A percentile compares a stretch with the other conserved stretches of the same genome.
Evolutionary conservation across 1,140 invertebrate species (phyloP).

Genomic region (Polypedilum vanderplanki): DNA sequence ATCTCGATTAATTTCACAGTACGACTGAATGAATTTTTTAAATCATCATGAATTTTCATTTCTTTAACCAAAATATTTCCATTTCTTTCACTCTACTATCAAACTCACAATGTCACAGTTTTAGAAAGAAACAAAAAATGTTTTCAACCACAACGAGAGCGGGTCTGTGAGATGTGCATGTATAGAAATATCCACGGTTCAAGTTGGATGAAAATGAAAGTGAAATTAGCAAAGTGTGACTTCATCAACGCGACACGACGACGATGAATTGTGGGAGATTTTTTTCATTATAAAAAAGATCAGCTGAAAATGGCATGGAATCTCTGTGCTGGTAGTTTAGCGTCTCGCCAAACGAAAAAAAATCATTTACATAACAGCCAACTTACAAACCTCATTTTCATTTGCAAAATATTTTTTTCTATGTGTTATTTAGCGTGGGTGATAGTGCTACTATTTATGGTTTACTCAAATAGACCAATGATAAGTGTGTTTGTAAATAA

Average conservation of each 20-base stretch:
- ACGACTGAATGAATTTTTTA: slow-evolving; percentile 8
- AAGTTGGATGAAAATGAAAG: slow-evolving; percentile 15
- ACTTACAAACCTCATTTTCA: neutral
- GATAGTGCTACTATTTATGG: neutral
- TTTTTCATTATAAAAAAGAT: neutral
- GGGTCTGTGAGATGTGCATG: neutral
- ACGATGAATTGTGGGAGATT: slow-evolving; percentile 13
- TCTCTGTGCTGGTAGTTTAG: neutral
- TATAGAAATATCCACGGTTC: neutral
- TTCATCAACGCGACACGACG: neutral
- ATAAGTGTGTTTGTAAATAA: no score
- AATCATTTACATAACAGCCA: neutral
- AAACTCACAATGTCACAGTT: neutral
- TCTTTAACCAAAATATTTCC: neutral
- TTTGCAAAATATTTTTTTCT: neutral
- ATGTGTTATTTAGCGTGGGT: neutral
- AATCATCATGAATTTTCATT: slow-evolving; percentile 24
- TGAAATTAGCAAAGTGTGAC: slow-evolving; percentile 23
- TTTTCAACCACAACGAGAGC: neutral
- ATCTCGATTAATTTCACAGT: neutral
- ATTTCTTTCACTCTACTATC: neutral
- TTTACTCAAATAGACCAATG: no score
- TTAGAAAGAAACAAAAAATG: slow-evolving; percentile 4
- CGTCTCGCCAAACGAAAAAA: neutral
- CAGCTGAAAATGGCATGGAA: slow-evolving; percentile 16